Evolutionary conservation across 2,888 invertebrate species (phyloP).

Genomic region (Deroplatys truncata): DNA sequence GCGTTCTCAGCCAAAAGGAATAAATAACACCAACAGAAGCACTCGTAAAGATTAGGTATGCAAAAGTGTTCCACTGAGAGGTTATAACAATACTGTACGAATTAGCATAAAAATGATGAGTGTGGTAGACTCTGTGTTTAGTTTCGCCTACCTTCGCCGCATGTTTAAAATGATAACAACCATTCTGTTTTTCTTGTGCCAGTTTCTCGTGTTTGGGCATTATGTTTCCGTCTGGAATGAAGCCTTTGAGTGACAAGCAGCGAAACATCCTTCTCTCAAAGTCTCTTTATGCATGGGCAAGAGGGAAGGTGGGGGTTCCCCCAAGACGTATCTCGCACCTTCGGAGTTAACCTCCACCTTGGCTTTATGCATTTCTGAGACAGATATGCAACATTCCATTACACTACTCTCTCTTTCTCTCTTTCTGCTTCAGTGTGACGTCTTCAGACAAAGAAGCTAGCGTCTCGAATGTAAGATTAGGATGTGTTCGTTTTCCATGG

Average conservation of each 20-base stretch:
- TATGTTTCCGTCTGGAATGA: neutral
- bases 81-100: neutral
- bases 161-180: neutral
- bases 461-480: slow-evolving; percentile 1
- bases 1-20: neutral
- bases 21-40: neutral
- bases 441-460: neutral
- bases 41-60: neutral
- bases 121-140: neutral
- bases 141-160: neutral
- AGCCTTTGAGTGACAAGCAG: neutral
- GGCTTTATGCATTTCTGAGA: slow-evolving; percentile 16
- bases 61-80: neutral
- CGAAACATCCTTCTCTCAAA: neutral
- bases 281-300: slow-evolving; percentile 4
- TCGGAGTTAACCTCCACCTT: neutral
- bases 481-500: neutral
- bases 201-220: neutral
- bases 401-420: neutral
- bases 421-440: neutral
- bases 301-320: neutral
- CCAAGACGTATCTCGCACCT: slow-evolving; percentile 1
- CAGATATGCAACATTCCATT: slow-evolving; percentile 19
- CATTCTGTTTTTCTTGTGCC: neutral
- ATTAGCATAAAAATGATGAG: neutral